phyloP scores from a whole-genome alignment of 1,140 invertebrate species.

The Drosophila sp. region DNA sequence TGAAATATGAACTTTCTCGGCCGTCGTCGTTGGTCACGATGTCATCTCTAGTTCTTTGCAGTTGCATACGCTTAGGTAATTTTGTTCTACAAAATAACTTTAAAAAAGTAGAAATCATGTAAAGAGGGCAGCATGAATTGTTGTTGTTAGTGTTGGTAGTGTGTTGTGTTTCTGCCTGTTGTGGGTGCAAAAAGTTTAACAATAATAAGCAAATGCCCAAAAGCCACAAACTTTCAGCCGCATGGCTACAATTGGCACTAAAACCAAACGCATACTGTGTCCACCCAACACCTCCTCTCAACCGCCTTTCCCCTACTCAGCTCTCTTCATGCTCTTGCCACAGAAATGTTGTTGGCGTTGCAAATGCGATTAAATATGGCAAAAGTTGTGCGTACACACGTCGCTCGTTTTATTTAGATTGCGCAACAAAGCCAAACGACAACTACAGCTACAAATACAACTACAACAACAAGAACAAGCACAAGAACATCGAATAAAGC shows the following conservation, averaged over 20 bases:
- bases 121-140: conserved; percentile 42
- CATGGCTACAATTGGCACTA: conserved; percentile 59
- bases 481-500: too few relatives aligned
- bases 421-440: conserved; percentile 64
- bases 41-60: conserved; percentile 52
- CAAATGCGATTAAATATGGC: conserved; percentile 81
- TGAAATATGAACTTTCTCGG: not conserved
- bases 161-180: conserved; percentile 49
- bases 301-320: not conserved
- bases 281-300: not conserved
- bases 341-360: conserved; percentile 54
- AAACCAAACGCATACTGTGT: conserved; percentile 23
- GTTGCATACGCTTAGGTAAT: conserved; percentile 57
- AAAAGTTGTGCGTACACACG: conserved; percentile 82
- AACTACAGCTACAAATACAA: conserved; percentile 43
- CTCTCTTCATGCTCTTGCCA: not conserved
- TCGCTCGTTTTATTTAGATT: conserved; percentile 80
- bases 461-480: too few relatives aligned
- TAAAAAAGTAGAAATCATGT: conserved; percentile 58
- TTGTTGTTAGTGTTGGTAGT: conserved; percentile 36
- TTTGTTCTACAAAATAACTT: conserved; percentile 59
- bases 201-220: conserved; percentile 82
- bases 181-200: conserved; percentile 79
- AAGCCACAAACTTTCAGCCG: conserved; percentile 59
- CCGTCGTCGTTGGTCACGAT: not conserved